Evolutionary conservation across 2,113 vertebrate species (phyloP).

Genomic region (Condylura cristata): DNA sequence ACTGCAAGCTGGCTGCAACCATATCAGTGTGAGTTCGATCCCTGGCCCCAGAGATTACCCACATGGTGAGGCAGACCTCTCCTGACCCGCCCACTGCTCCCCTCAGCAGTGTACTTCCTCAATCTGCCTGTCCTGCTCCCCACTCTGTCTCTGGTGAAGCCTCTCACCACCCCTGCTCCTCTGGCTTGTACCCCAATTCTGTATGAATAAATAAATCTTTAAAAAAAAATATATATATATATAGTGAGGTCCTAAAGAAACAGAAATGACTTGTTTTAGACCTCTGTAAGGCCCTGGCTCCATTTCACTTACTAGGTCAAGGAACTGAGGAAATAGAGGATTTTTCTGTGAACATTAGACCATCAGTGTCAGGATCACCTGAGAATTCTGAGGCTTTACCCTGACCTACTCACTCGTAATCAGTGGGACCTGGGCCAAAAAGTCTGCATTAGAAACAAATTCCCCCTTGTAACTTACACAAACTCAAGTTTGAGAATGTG

Average conservation of each 20-base stretch:
- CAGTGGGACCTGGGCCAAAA: background rate
- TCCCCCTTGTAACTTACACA: background rate
- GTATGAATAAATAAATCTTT: too few relatives aligned
- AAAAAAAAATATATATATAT: too few relatives aligned
- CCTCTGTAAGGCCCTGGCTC: background rate
- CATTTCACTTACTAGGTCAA: background rate
- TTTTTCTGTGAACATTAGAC: background rate
- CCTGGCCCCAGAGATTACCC: too few relatives aligned
- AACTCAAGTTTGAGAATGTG: background rate
- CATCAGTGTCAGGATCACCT: background rate
- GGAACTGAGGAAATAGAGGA: background rate
- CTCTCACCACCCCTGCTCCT: too few relatives aligned
- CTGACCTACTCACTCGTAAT: background rate
- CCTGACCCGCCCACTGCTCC: too few relatives aligned
- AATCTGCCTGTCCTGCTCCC: too few relatives aligned
- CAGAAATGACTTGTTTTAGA: background rate
- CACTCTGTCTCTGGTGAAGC: too few relatives aligned
- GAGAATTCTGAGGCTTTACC: background rate
- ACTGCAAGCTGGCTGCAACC: too few relatives aligned
- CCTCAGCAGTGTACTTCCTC: too few relatives aligned
- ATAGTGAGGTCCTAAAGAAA: background rate
- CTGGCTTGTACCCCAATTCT: too few relatives aligned
- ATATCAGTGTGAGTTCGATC: too few relatives aligned
- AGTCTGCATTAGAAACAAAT: background rate
- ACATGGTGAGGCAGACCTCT: too few relatives aligned